Percentiles rank a stretch among this genome's conserved stretches.
Evolutionary conservation across 2,888 invertebrate species (phyloP).

Genomic region (Scaptomyza parva): DNA sequence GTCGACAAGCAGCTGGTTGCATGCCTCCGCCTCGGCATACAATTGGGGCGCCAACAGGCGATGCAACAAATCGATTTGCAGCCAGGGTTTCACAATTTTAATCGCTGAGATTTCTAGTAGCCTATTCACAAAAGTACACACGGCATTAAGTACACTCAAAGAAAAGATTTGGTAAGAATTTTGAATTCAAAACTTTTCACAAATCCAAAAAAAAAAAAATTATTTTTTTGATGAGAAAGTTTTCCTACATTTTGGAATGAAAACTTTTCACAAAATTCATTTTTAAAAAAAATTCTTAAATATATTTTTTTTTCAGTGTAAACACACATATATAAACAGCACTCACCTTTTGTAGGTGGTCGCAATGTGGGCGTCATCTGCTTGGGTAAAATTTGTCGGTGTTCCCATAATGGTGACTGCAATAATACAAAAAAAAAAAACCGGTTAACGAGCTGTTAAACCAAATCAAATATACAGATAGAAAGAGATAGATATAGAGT

Average conservation of each 20-base stretch:
- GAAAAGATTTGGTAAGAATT: neutral
- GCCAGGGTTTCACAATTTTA: conserved; percentile 82
- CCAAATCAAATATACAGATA: no score
- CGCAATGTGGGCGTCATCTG: conserved; percentile 81
- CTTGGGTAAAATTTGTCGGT: conserved; percentile 79
- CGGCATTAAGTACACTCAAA: conserved; percentile 5
- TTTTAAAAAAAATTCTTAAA: no score
- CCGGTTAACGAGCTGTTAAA: conserved; percentile 39
- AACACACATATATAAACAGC: conserved; percentile 1
- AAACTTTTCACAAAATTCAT: no score
- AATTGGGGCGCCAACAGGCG: conserved; percentile 74
- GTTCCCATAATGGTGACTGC: conserved; percentile 83
- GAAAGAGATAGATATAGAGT: neutral
- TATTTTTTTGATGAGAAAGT: no score
- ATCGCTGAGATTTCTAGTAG: conserved; percentile 82
- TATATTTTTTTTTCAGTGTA: no score
- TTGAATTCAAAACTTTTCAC: no score
- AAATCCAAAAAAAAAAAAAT: no score
- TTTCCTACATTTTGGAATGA: no score
- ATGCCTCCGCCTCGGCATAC: conserved; percentile 69
- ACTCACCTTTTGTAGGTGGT: conserved; percentile 80
- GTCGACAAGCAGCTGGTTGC: conserved; percentile 77
- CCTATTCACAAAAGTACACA: conserved; percentile 39
- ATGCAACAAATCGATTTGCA: conserved; percentile 82
- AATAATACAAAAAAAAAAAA: no score